A percentile compares a stretch with the other conserved stretches of the same genome.
Evolutionary conservation across 2,797 vertebrate species (phyloP).

Genomic region (Glyptemys insculpta): DNA sequence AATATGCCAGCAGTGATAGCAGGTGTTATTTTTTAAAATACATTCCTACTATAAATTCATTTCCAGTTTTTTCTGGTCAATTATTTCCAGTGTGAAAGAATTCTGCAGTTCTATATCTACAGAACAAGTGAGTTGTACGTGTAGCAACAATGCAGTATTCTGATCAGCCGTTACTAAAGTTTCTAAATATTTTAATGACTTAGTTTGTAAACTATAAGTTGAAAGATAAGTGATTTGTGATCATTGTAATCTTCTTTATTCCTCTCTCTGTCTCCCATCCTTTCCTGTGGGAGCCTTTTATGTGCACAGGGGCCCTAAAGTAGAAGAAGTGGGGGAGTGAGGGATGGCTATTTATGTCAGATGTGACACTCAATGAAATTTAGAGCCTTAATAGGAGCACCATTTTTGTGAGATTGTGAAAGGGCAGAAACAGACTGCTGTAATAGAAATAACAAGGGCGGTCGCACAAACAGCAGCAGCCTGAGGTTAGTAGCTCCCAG

Average conservation of each 20-base stretch:
- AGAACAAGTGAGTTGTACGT: slow-evolving; percentile 36
- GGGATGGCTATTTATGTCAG: slow-evolving; percentile 55
- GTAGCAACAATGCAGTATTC: slow-evolving; percentile 54
- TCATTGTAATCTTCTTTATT: slow-evolving; percentile 33
- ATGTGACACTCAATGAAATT: slow-evolving; percentile 58
- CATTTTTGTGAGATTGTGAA: slow-evolving; percentile 33
- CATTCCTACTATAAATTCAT: slow-evolving; percentile 71
- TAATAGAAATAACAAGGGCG: slow-evolving; percentile 58
- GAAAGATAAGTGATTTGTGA: slow-evolving; percentile 47
- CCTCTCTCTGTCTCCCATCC: not conserved
- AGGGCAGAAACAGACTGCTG: not conserved
- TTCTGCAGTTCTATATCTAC: slow-evolving; percentile 72
- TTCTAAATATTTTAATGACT: slow-evolving; percentile 64
- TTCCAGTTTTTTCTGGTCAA: slow-evolving; percentile 73
- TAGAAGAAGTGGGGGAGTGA: slow-evolving; percentile 8
- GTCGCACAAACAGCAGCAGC: slow-evolving; percentile 20
- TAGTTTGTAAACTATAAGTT: slow-evolving; percentile 65
- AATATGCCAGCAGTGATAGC: slow-evolving; percentile 56
- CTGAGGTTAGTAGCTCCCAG: slow-evolving; percentile 46
- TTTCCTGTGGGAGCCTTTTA: slow-evolving; percentile 36
- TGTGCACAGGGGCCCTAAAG: slow-evolving; percentile 14
- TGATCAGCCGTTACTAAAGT: slow-evolving; percentile 59
- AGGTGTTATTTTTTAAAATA: slow-evolving; percentile 74
- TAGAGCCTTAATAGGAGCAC: slow-evolving; percentile 14
- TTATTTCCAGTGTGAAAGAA: slow-evolving; percentile 76